phyloP scores from a whole-genome alignment of 2,888 invertebrate genomes.

The Boloria selene region DNA sequence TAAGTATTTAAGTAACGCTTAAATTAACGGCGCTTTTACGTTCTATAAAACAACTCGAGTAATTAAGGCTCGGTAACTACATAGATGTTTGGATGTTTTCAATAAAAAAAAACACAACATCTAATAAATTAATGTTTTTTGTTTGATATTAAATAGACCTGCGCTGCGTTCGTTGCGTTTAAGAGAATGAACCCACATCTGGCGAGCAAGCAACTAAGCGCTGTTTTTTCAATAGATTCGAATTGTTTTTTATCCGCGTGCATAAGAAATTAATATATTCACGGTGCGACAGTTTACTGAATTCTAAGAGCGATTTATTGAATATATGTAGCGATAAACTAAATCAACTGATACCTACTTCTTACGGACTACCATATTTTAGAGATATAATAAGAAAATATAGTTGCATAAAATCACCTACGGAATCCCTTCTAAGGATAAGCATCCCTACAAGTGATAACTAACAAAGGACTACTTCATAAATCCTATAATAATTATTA shows the following conservation, averaged over 20 bases:
- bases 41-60: conserved; percentile 22
- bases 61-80: conserved; percentile 35
- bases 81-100: conserved; percentile 27
- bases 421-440: neutral
- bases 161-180: neutral
- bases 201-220: conserved; percentile 39
- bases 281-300: too few species aligned
- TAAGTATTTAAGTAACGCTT: too few species aligned
- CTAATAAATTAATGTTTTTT: conserved; percentile 10
- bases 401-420: conserved; percentile 40
- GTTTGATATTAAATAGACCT: conserved; percentile 6
- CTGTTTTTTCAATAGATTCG: too few species aligned
- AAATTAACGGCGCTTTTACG: neutral
- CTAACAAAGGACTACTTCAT: too few species aligned
- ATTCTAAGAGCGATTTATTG: too few species aligned
- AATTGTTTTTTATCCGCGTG: too few species aligned
- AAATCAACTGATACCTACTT: too few species aligned
- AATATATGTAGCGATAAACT: too few species aligned
- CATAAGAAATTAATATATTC: too few species aligned
- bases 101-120: conserved; percentile 17
- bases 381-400: conserved; percentile 20
- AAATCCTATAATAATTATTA: too few species aligned
- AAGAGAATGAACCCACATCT: conserved; percentile 43
- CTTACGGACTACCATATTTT: too few species aligned
- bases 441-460: conserved; percentile 18